phyloP scores from a whole-genome alignment of 2,888 invertebrate genomes.

The Tryphoninae sp. region DNA sequence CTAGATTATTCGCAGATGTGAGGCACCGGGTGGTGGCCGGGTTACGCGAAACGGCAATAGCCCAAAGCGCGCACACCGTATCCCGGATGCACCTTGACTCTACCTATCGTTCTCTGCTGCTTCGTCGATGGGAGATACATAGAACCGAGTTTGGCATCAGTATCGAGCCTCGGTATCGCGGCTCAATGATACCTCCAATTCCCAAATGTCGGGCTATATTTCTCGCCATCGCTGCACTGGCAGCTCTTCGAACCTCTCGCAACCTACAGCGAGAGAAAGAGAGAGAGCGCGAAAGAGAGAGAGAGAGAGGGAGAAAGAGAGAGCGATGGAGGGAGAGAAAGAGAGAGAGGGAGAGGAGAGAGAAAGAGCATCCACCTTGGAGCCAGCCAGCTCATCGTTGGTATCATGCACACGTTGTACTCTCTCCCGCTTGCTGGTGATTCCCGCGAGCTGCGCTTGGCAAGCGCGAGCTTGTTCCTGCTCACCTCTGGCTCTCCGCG shows the following conservation, averaged over 20 bases:
- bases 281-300: too few relatives aligned
- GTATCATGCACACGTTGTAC: constrained; percentile 9
- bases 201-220: constrained; percentile 4
- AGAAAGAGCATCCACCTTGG: constrained; percentile 10
- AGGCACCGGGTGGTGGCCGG: neutral
- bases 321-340: neutral
- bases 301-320: too few relatives aligned
- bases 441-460: constrained; percentile 33
- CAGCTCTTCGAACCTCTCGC: constrained; percentile 1
- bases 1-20: neutral
- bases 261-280: too few relatives aligned
- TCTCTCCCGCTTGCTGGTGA: constrained; percentile 15
- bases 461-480: constrained; percentile 21
- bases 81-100: constrained; percentile 19
- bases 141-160: constrained; percentile 3
- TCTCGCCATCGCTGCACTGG: neutral
- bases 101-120: constrained; percentile 8
- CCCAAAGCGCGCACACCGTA: neutral
- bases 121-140: constrained; percentile 10
- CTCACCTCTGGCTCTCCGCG: neutral
- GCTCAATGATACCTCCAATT: constrained; percentile 22
- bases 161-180: constrained; percentile 8
- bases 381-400: constrained; percentile 37
- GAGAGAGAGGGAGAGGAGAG: too few relatives aligned
- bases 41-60: constrained; percentile 3